phyloP scores from a whole-genome alignment of 1,140 invertebrate genomes.

The Cherax quadricarinatus region DNA sequence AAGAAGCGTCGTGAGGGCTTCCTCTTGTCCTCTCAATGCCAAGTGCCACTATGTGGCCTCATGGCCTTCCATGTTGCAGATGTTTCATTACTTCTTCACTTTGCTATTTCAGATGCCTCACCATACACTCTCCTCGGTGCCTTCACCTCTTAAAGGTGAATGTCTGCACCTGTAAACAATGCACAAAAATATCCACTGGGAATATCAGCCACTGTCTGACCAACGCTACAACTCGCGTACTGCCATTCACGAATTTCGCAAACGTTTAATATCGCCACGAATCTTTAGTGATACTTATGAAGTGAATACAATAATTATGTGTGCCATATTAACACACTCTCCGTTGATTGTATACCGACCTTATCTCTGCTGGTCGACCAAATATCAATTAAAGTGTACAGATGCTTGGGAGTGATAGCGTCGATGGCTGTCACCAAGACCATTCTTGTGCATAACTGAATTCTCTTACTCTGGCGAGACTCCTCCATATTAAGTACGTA shows the following conservation, averaged over 20 bases:
- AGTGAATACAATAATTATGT: constrained; percentile 6
- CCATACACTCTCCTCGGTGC: neutral
- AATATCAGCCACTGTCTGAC: too few relatives aligned
- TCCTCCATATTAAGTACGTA: neutral
- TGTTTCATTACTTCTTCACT: too few relatives aligned
- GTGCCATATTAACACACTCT: constrained; percentile 21
- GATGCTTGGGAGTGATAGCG: constrained; percentile 37
- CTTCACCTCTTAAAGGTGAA: neutral
- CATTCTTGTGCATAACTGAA: constrained; percentile 15
- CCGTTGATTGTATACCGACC: constrained; percentile 15
- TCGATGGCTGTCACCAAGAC: neutral
- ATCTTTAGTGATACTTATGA: neutral
- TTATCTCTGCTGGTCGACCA: constrained; percentile 32
- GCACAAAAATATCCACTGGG: neutral
- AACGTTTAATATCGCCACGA: neutral
- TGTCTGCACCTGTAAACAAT: neutral
- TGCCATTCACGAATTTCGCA: neutral
- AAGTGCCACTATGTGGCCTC: too few relatives aligned
- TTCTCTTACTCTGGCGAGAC: constrained; percentile 7
- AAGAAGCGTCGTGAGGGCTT: too few relatives aligned
- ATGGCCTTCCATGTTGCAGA: too few relatives aligned
- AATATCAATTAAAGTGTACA: constrained; percentile 46
- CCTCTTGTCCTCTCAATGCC: too few relatives aligned
- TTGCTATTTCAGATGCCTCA: too few relatives aligned
- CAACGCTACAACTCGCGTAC: neutral